Evolutionary conservation across 1,140 invertebrate species (phyloP), one percentile per base, ranked within the genome.

Genomic region (Adoxophyes honmai): DNA sequence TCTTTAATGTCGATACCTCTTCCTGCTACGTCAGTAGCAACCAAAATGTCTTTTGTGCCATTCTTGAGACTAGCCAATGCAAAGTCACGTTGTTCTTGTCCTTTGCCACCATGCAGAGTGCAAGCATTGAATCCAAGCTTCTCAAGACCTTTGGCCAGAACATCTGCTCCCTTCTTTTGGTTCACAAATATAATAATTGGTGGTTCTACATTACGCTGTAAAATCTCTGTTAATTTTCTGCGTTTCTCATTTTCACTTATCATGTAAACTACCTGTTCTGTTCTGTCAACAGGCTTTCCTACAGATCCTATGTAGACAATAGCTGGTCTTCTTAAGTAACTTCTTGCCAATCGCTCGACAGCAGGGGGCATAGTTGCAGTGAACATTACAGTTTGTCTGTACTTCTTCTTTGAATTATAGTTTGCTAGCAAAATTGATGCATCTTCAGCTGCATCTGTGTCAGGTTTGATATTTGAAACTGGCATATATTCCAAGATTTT

Each of bases 1-100:
- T 99, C 98, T 85, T 99, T 99, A 73, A 99, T 99, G 78, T 99
- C 98, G 65, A 99, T 99, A 97, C 99, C 99, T 93, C 98, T 95
- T 68, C 98, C 98, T 78, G 99, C 99, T 1, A 99, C 98, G 90
- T 99, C 98, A 4, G 99, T 99, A 0, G 99, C 99, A n/a, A 99
- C 98, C 56, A 99, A 90, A 74, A 99, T 99, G 82, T 99, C 98
- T 87, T 99, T 99, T 0, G 93, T 92, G 9, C 97, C 97, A 54
- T 93, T 93, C 86, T 99, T 99, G 38, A 99, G 93, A 86, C 96
- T 96, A 4, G 97, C 96, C 66, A 99, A 90, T 42, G 99, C 99
- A 83, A 98, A 99, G 81, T 99, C 99, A 93, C 99, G 93, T 86
- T 99, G 98, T 88, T 99, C 99, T 90, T 99, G 99, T 0, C 98